Evolutionary conservation across 2,797 vertebrate genomes (phyloP), one percentile per base, ranked within the genome.

Genomic region (Meda fulgida): DNA sequence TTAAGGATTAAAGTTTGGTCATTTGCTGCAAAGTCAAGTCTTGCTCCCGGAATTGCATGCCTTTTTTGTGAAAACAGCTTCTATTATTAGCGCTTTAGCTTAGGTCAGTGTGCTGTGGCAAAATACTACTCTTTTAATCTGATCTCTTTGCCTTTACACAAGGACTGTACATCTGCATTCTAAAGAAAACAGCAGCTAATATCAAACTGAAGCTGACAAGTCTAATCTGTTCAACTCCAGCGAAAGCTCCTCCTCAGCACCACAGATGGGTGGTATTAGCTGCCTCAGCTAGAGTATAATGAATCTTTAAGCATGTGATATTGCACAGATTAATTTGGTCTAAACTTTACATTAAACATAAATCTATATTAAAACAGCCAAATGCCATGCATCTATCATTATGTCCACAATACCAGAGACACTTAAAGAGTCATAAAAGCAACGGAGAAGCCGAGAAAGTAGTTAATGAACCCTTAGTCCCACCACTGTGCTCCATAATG

Each of bases 241-340:
- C 93, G 93, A 94, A 94, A 91, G 92, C 91, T 94, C 88, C 80
- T 91, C 91, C 82, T 91, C 91, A 90, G 89, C 92, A 91, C 83
- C 90, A 89, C 89, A 93, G 90, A 92, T 93, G 92, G 90, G 90
- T 88, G 93, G 94, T 93, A 94, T 95, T 94, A 95, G 90, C 89
- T 81, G 90, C 89, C 82, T 83, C 88, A 93, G 92, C 92, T 91
- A 90, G 89, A 87, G 85, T 87, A 90, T 90, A 85, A 63, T 40
- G 81, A 92, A 89, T 89, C 90, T 90, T 90, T 94, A 94, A 94
- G 91, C 91, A 89, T 70, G 86, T 92, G 90, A 92, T 93, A 95
- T 92, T 92, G 91, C 92, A 31, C 92, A 94, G 93, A 93, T 94
- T 94, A 96, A 95, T 95, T 95, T 94, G 91, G 90, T 93, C 88